Evolutionary conservation across 2,888 invertebrate species (phyloP).

Genomic region (Sicus ferrugineus): DNA sequence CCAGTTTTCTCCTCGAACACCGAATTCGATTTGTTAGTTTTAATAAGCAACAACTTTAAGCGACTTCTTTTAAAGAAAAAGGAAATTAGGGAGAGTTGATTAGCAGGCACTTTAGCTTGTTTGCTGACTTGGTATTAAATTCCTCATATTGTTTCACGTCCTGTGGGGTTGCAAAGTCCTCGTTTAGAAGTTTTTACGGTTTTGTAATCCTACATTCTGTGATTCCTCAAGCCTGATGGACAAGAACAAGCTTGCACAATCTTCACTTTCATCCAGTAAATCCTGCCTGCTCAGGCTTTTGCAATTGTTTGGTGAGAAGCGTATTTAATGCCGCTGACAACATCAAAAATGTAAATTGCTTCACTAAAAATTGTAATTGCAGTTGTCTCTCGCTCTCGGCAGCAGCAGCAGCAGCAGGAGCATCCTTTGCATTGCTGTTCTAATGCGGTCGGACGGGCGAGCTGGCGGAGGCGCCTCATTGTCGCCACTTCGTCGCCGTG

Average conservation of each 20-base stretch:
- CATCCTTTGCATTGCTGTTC: neutral
- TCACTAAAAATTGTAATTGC: constrained; percentile 27
- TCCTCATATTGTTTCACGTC: neutral
- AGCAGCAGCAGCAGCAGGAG: neutral
- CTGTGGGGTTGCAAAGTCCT: no score
- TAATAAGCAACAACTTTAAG: no score
- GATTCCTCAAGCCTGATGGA: no score
- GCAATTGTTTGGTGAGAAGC: constrained; percentile 15
- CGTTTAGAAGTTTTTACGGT: no score
- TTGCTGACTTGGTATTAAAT: no score
- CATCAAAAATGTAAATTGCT: constrained; percentile 33
- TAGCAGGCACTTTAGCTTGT: no score
- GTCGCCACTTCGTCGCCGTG: neutral
- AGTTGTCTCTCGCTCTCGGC: constrained; percentile 17
- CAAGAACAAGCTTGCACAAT: no score
- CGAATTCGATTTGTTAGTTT: no score
- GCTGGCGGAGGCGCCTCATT: neutral
- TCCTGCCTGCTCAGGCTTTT: constrained; percentile 7
- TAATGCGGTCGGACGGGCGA: neutral
- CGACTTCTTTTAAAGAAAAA: no score
- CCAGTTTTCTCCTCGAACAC: no score
- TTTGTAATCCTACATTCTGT: no score
- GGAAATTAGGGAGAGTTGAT: no score
- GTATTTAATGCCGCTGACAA: constrained; percentile 16
- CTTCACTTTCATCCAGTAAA: neutral